Percentiles rank a stretch among this genome's conserved stretches.
Evolutionary conservation across 2,888 invertebrate genomes (phyloP).

Genomic region (Xiphydria camelus): DNA sequence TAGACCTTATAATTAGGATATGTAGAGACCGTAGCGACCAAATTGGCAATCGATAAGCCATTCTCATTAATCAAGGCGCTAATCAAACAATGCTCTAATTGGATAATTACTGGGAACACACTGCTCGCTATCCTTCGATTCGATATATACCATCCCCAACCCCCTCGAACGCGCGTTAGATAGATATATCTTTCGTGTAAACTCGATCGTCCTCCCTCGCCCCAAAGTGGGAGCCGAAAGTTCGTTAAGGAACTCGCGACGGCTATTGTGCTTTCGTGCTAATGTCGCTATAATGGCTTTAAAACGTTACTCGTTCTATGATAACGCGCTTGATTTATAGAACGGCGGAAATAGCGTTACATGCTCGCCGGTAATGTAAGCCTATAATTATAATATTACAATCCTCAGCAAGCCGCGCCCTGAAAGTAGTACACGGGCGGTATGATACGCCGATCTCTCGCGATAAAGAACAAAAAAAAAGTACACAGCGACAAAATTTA

Average conservation of each 20-base stretch:
- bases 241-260: too few species aligned
- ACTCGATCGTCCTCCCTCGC: too few species aligned
- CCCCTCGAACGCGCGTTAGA: too few species aligned
- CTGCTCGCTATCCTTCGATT: too few species aligned
- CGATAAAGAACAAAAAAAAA: background rate
- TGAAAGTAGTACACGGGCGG: too few species aligned
- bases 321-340: constrained; percentile 3
- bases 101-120: too few species aligned
- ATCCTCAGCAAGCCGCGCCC: background rate
- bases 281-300: constrained; percentile 2
- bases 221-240: too few species aligned
- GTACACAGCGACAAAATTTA: background rate
- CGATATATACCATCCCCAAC: too few species aligned
- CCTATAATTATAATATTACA: constrained; percentile 3
- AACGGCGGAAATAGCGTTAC: background rate
- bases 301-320: background rate
- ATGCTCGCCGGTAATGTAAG: background rate
- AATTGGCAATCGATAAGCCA: background rate
- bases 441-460: background rate
- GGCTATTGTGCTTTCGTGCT: too few species aligned
- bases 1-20: background rate
- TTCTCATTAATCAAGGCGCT: constrained; percentile 1
- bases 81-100: constrained; percentile 1
- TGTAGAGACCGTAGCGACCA: too few species aligned
- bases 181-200: too few species aligned